Conservation (phyloP, 1,140 invertebrate species). For the Diabrotica undecimpunctata region DNA sequence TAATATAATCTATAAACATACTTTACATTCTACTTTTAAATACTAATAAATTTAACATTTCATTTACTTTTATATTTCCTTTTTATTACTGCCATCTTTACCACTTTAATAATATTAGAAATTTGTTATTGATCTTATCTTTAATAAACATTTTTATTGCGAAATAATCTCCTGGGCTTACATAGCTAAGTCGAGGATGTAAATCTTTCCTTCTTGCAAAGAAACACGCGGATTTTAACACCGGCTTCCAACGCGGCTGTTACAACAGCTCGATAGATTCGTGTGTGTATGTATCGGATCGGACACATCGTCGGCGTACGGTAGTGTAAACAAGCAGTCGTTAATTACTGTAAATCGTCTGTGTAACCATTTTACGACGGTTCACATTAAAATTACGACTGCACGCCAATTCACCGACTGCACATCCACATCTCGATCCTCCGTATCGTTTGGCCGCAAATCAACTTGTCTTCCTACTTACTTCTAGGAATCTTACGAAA, state of each 20-base stretch:
- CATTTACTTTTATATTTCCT: no score
- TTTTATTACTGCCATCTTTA: no score
- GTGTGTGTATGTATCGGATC: conserved; percentile 3
- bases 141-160: no score
- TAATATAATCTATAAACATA: no score
- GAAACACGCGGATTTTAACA: no score
- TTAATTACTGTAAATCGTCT: conserved; percentile 32
- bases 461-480: background rate
- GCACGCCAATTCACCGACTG: conserved; percentile 15
- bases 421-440: background rate
- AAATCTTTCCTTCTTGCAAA: no score
- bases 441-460: background rate
- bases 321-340: conserved; percentile 30
- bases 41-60: no score
- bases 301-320: conserved; percentile 9
- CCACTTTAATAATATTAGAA: no score
- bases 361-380: conserved; percentile 27
- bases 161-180: no score
- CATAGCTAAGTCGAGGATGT: no score
- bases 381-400: conserved; percentile 31
- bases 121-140: no score
- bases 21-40: no score
- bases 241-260: background rate
- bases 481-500: background rate
- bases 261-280: background rate